Conservation (phyloP, 2,888 invertebrate species). For the Pharmacophagus antenor region DNA sequence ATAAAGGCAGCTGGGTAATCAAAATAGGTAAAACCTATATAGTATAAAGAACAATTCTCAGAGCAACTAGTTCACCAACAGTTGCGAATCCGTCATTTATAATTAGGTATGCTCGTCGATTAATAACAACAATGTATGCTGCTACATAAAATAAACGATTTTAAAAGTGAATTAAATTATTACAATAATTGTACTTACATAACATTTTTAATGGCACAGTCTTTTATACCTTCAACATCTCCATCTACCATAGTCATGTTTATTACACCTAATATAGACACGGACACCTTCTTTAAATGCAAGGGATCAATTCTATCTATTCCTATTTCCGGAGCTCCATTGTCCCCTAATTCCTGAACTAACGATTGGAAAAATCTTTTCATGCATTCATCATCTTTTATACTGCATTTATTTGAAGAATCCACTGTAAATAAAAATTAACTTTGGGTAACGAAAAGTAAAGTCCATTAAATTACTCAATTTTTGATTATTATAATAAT, state of each 20-base stretch:
- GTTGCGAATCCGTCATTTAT: no score
- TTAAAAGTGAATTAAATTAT: not conserved
- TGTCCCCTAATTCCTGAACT: conserved; percentile 3
- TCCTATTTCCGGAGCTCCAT: conserved; percentile 28
- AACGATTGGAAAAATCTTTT: conserved; percentile 26
- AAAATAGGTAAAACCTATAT: no score
- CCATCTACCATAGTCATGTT: conserved; percentile 32
- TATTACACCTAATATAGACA: conserved; percentile 29
- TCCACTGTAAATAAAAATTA: conserved; percentile 16
- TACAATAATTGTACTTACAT: conserved; percentile 26
- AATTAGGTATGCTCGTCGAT: not conserved
- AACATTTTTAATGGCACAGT: conserved; percentile 26
- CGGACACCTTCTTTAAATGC: conserved; percentile 27
- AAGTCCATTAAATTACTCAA: not conserved
- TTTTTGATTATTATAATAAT: not conserved
- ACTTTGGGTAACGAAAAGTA: conserved; percentile 4
- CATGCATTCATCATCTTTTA: conserved; percentile 32
- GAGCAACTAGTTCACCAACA: no score
- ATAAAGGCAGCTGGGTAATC: no score
- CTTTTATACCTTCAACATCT: conserved; percentile 28
- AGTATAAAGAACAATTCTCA: no score
- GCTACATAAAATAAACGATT: not conserved
- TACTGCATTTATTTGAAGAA: conserved; percentile 31
- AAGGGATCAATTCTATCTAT: conserved; percentile 33
- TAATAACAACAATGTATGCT: not conserved